Percentiles rank a stretch among this genome's conserved stretches.
Conservation (phyloP, 2,797 vertebrate species). For the Bradypodion pumilum region DNA sequence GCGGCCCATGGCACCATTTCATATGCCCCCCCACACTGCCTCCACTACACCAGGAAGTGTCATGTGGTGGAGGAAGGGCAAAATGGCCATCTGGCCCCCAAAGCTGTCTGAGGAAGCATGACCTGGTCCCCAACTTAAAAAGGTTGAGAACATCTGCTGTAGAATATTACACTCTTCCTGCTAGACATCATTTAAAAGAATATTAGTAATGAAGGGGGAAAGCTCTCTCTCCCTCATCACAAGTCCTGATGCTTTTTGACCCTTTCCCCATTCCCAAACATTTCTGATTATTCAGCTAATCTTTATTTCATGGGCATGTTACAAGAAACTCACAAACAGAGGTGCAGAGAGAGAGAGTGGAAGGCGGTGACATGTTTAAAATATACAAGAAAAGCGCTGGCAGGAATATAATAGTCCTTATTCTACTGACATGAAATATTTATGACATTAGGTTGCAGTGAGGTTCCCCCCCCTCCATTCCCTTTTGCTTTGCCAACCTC, state of each 20-base stretch:
- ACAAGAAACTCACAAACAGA: conserved; percentile 61
- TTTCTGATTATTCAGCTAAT: conserved; percentile 72
- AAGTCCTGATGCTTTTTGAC: conserved; percentile 51
- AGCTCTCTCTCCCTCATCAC: conserved; percentile 27
- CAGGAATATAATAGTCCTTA: conserved; percentile 65
- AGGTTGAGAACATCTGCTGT: no score
- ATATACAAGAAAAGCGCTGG: conserved; percentile 69
- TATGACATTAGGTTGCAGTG: conserved; percentile 60
- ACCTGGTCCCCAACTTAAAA: no score
- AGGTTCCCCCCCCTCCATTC: conserved; percentile 29
- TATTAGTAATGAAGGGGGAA: neutral
- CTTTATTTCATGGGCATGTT: conserved; percentile 75
- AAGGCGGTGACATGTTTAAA: conserved; percentile 72
- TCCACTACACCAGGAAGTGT: no score
- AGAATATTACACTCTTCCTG: conserved; percentile 34
- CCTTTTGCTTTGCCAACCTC: conserved; percentile 3
- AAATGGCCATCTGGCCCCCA: no score
- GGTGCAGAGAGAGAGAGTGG: conserved; percentile 60
- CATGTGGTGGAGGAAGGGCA: no score
- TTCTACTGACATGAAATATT: conserved; percentile 68
- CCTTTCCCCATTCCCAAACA: conserved; percentile 65
- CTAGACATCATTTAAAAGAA: conserved; percentile 49
- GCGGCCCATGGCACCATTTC: no score
- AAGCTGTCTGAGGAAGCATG: no score
- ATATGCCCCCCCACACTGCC: no score